Percentiles rank a stretch among this genome's conserved stretches.
Conservation (phyloP, 2,113 vertebrate species). For the Scomber japonicus region DNA sequence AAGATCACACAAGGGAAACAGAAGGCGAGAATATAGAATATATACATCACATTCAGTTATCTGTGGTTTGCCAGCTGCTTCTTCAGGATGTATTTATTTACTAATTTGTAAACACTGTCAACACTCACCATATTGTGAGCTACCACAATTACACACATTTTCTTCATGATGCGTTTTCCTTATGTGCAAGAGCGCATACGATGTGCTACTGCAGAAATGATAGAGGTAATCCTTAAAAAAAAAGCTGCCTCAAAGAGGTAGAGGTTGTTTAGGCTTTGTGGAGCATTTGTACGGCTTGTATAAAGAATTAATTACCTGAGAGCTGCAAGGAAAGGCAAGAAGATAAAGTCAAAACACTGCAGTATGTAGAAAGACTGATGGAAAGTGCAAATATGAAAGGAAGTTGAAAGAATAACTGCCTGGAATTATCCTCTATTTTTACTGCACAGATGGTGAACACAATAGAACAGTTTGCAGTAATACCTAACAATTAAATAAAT, state of each 20-base stretch:
- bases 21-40: neutral
- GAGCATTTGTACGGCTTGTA: slow-evolving; percentile 47
- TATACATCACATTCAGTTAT: neutral
- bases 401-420: slow-evolving; percentile 19
- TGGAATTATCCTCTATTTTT: slow-evolving; percentile 13
- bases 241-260: slow-evolving; percentile 19
- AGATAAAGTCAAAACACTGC: slow-evolving; percentile 33
- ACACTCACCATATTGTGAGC: neutral
- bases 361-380: slow-evolving; percentile 26
- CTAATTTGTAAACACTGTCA: neutral
- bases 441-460: slow-evolving; percentile 6
- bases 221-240: slow-evolving; percentile 7
- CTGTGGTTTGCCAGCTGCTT: neutral
- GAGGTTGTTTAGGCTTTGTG: slow-evolving; percentile 47
- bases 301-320: slow-evolving; percentile 61
- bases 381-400: slow-evolving; percentile 4
- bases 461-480: neutral
- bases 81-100: neutral
- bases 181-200: neutral
- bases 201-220: slow-evolving; percentile 1
- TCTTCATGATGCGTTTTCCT: neutral
- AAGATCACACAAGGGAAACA: neutral
- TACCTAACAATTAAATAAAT: neutral
- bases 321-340: slow-evolving; percentile 32
- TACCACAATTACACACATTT: neutral